Percentiles rank a stretch among this genome's conserved stretches.
Evolutionary conservation across 1,140 invertebrate species (phyloP).

Genomic region (Sitophilus oryzae): DNA sequence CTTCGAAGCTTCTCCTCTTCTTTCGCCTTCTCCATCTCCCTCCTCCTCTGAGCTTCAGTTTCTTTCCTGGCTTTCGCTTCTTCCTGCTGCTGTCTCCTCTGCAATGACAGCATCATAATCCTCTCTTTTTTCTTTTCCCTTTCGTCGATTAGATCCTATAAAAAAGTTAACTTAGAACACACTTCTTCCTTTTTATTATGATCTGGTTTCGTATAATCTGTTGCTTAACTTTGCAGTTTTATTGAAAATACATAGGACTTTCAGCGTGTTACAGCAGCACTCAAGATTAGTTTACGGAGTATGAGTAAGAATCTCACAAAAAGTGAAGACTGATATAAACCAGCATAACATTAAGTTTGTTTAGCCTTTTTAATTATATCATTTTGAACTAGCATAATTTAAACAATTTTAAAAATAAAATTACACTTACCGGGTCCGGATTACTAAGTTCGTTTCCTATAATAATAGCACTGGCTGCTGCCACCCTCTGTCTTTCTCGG

Average conservation of each 20-base stretch:
- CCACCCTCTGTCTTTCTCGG: slow-evolving; percentile 47
- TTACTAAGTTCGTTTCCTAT: slow-evolving; percentile 61
- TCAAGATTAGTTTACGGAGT: no score
- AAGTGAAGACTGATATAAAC: no score
- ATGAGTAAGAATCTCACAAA: no score
- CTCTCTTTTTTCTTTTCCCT: slow-evolving; percentile 87
- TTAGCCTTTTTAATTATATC: no score
- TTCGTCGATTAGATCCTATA: slow-evolving; percentile 73
- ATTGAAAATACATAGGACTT: no score
- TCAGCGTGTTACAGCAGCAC: no score
- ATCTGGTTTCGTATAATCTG: no score
- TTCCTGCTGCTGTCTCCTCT: slow-evolving; percentile 82
- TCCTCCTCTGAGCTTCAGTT: slow-evolving; percentile 70
- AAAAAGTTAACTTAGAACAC: no score
- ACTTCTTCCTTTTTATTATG: no score
- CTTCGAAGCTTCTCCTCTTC: slow-evolving; percentile 79
- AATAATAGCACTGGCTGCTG: slow-evolving; percentile 56
- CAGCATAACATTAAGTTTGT: no score
- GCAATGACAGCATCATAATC: slow-evolving; percentile 79
- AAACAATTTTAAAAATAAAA: slow-evolving; percentile 7
- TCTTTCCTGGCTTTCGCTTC: slow-evolving; percentile 79
- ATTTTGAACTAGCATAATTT: no score
- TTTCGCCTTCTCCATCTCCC: slow-evolving; percentile 74
- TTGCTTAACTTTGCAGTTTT: no score
- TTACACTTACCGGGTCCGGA: slow-evolving; percentile 59